Percentiles rank a stretch among this genome's conserved stretches.
These are phyloP conservation scores for Epizoanthus illoricatus DNA, from an alignment of 92 coral and sea anemone genomes.

Conservation along the genomic window DNA sequence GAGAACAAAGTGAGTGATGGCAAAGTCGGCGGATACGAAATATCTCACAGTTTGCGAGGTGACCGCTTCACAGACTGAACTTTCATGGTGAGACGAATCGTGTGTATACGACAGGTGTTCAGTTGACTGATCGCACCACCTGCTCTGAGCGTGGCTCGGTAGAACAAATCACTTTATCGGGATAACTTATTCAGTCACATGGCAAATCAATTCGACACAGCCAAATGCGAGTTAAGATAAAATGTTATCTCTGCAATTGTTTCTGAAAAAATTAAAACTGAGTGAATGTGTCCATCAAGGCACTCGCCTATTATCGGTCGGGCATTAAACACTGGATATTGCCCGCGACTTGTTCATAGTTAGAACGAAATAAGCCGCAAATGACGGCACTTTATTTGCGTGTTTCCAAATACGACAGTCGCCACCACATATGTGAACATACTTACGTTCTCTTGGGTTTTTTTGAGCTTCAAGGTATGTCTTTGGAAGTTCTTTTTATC, in stretches of 20 bases:
- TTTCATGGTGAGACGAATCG: not conserved
- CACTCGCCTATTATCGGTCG: not conserved
- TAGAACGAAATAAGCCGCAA: not conserved
- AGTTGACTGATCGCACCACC: not conserved
- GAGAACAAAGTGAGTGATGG: not conserved
- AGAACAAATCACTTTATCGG: not conserved
- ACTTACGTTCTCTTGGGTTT: not conserved
- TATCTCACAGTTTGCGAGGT: not conserved
- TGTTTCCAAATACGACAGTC: not conserved
- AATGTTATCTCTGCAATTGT: not conserved
- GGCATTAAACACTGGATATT: not conserved
- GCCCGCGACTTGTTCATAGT: not conserved
- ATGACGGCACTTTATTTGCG: not conserved
- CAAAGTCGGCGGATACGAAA: not conserved
- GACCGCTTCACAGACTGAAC: not conserved
- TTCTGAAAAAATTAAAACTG: not conserved
- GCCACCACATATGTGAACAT: not conserved
- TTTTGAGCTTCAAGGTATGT: not conserved
- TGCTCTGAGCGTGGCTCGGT: constrained; percentile 4
- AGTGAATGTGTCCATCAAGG: not conserved
- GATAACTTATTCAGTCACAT: not conserved
- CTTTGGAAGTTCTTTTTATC: no score
- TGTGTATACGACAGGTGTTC: constrained; percentile 3
- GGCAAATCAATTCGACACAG: not conserved
- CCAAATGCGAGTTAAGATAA: no score